Evolutionary conservation across 2,797 vertebrate species (phyloP).

Genomic region (Argyrosomus regius): DNA sequence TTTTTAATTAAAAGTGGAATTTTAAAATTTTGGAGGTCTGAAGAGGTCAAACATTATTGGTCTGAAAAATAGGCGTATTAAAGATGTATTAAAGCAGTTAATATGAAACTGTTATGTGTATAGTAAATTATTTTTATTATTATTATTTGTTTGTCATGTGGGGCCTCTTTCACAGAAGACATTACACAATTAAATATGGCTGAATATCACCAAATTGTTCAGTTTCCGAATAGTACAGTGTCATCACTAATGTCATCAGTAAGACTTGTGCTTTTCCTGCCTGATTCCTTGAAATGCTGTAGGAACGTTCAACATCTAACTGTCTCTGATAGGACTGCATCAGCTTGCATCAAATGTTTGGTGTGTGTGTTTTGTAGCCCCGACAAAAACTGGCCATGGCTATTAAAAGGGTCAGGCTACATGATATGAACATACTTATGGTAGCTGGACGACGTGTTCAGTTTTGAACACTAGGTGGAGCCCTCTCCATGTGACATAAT

Average conservation of each 20-base stretch:
- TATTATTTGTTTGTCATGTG: no score
- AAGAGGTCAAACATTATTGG: not conserved
- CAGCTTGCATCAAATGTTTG: slow-evolving; percentile 1
- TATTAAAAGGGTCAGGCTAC: no score
- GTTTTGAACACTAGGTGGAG: slow-evolving; percentile 67
- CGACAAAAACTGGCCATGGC: not conserved
- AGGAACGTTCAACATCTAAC: not conserved
- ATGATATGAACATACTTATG: not conserved
- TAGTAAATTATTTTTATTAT: not conserved
- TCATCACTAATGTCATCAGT: not conserved
- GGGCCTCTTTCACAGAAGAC: not conserved
- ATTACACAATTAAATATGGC: not conserved
- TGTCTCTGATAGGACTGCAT: not conserved
- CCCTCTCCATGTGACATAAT: slow-evolving; percentile 42
- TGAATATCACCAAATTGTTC: not conserved
- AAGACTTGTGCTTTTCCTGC: not conserved
- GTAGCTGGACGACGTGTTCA: not conserved
- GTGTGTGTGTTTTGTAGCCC: not conserved
- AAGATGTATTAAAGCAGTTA: not conserved
- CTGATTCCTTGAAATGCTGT: not conserved
- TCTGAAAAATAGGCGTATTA: not conserved
- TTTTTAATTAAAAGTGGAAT: not conserved
- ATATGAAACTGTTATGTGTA: not conserved
- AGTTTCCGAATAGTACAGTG: not conserved
- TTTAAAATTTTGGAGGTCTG: not conserved